A percentile compares a stretch with the other conserved stretches of the same genome.
phyloP scores from a whole-genome alignment of 2,797 vertebrate species.

The Lutjanus campechanus region DNA sequence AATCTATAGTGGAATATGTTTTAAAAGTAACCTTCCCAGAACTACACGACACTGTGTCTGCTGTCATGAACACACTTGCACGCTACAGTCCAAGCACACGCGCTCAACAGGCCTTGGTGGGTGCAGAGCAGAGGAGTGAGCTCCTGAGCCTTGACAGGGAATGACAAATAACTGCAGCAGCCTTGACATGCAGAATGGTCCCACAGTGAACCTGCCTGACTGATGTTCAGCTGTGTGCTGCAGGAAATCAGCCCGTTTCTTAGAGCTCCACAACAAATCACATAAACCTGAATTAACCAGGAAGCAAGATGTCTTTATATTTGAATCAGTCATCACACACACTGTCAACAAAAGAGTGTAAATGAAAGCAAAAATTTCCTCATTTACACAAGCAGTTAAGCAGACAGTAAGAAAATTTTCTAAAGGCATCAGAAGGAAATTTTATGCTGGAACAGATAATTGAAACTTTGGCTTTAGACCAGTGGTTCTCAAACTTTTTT shows the following conservation, averaged over 20 bases:
- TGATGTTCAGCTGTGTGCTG: slow-evolving; percentile 47
- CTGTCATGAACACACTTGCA: slow-evolving; percentile 48
- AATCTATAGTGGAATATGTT: too few species aligned
- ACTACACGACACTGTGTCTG: neutral
- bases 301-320: slow-evolving; percentile 2
- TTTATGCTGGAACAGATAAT: neutral
- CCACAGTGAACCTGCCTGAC: slow-evolving; percentile 46
- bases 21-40: too few species aligned
- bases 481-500: too few species aligned
- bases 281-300: slow-evolving; percentile 12
- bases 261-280: slow-evolving; percentile 5
- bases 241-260: slow-evolving; percentile 29
- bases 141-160: slow-evolving; percentile 62
- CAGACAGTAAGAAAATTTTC: neutral
- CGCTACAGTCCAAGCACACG: slow-evolving; percentile 25
- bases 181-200: slow-evolving; percentile 63
- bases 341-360: neutral
- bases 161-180: slow-evolving; percentile 81
- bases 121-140: slow-evolving; percentile 55
- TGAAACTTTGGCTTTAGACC: neutral
- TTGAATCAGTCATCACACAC: neutral
- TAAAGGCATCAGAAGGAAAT: neutral
- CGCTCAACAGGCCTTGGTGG: slow-evolving; percentile 54
- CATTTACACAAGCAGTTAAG: neutral
- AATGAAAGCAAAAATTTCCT: neutral